Evolutionary conservation across 2,113 vertebrate genomes (phyloP), one percentile per base, ranked within the genome.

Genomic region (Marmota flaviventris): DNA sequence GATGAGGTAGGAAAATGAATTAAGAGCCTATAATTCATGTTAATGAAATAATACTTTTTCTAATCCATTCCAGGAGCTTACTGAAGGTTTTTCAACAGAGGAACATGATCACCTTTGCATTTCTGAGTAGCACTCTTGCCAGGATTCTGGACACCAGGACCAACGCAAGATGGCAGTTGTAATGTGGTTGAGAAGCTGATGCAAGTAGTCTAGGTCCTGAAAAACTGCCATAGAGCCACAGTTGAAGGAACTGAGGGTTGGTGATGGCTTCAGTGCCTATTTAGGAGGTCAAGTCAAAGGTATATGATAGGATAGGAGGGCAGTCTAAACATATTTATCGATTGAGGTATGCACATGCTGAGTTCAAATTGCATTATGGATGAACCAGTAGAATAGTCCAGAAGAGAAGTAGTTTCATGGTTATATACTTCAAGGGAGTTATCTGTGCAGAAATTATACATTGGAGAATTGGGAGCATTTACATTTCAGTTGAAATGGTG

Each of bases 31-130:
- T 67, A 24, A 84, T 48, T 93, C 48, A 51, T 51, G 17, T 8
- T 93, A 61, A 45, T 69, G 32, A 84, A 79, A 90, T 84, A 89
- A n/a, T 63, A 51, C 2, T 51, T 86, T 92, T 92, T 94, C 76
- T 78, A 17, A 16, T 11, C 53, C 16, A 51, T 77, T 87, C 63
- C 32, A 56, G 89, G 16, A 48, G 39, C 25, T 84, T 32, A 10
- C 13, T 34, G 34, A 84, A 94, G 12, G 42, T 29, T 76, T 85
- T 63, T 48, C 56, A 90, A 56, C 3, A 76, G 65, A 42, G 58
- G 53, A 85, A 86, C 42, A 12, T 22, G 16, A 56, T 32, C 70
- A 83, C 13, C 12, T 85, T 65, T 87, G 63, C 12, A 34, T 84
- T 93, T 84, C 83, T 37, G 29, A 72, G 29, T n/a, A 72, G 37